Evolutionary conservation across 2,113 vertebrate species (phyloP).

Genomic region (Poecilia latipinna): DNA sequence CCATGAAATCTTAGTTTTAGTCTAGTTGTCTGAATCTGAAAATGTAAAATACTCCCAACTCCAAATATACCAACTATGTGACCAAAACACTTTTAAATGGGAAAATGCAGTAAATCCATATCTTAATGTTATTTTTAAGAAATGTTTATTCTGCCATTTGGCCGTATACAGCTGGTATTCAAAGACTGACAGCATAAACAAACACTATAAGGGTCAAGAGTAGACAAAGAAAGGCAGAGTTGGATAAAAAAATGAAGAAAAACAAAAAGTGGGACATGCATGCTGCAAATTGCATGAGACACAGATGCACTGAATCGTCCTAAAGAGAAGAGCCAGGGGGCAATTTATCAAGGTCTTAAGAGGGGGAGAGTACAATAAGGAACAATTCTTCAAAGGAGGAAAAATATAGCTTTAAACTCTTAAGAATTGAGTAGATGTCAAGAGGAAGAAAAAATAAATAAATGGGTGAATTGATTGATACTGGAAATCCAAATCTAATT

Average conservation of each 20-base stretch:
- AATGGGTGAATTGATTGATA: constrained; percentile 39
- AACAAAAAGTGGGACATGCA: constrained; percentile 6
- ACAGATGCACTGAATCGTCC: constrained; percentile 12
- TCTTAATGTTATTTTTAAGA: not conserved
- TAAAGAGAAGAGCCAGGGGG: constrained; percentile 31
- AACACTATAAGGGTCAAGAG: not conserved
- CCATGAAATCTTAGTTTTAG: not conserved
- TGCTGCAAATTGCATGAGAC: constrained; percentile 10
- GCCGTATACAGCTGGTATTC: not conserved
- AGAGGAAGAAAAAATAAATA: constrained; percentile 12
- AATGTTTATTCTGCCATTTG: not conserved
- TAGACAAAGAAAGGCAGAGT: not conserved
- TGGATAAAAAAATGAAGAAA: not conserved
- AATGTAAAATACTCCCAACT: not conserved
- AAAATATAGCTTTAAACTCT: constrained; percentile 22
- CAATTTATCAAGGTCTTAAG: constrained; percentile 9
- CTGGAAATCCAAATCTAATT: constrained; percentile 47
- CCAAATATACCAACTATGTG: not conserved
- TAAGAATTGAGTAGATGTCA: constrained; percentile 20
- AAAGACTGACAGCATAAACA: not conserved
- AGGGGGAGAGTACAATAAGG: not conserved
- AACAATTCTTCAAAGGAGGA: not conserved
- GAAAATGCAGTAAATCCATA: too few relatives aligned
- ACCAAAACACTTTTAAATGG: not conserved
- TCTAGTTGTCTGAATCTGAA: not conserved